Base-by-base conservation (phyloP, 2,113 vertebrate genomes). In the Hiodon tergisus region DNA sequence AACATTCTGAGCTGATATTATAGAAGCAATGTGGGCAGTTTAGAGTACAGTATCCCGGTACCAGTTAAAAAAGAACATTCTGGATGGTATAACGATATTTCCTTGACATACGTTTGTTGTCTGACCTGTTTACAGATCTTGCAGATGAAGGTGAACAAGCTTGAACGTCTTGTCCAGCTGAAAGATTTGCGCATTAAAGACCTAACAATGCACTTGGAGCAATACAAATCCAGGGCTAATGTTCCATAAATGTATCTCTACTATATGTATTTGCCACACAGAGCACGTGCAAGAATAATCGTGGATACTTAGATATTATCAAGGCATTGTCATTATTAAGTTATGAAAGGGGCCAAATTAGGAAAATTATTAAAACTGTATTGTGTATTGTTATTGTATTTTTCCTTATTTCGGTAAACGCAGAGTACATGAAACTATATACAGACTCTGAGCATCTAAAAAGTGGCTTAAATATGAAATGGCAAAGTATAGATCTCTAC, bases 101-200 rank as follows among this genome's bases (percentile, higher is more conserved):
- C 3, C 58, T 9, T 3, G 7, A 59, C 9, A 4, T 11, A 2
- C 0, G 58, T 8, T 59, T 65, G 16, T 65, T 10, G 4, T 65
- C 3, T 46, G 31, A 31, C n/a, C 70, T 62, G 6, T 62, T 14
- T 69, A 11, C 54, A 85, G 84, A 69, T 81, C 67, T 53, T 84
- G 58, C 81, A 82, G 66, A 76, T 81, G 77, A 83, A 84, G 63
- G 80, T 78, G 54, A 31, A n/a, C 16, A 50, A 59, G 67, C 68
- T 84, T 31, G 83, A 83, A 50, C 69, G 53, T 1, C 83, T 82
- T 65, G 73, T 79, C 3, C 7, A 72, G 59, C 83, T 81, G 61
- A 82, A 84, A 74, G 83, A 79, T 61, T 71, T 13, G 71, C 13
- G 4, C 31, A 71, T 79, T 0, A 13, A 14, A 0, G 77, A 69